Evolutionary conservation across 2,888 invertebrate genomes (phyloP), one percentile per base, ranked within the genome.

Genomic region (Uloborus plumipes): DNA sequence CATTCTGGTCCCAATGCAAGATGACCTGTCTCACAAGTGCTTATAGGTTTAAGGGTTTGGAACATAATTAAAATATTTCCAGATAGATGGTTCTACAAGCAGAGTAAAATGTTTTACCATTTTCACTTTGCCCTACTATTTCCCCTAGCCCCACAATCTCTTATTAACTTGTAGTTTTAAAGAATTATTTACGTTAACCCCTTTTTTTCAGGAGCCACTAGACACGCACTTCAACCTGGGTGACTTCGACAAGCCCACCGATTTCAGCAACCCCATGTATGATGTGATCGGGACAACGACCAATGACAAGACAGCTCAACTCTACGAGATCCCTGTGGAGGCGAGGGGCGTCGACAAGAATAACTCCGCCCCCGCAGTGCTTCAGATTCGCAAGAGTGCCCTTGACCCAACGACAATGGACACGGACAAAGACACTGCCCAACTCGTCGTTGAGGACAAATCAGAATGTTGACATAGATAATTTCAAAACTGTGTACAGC

Each of bases 251-350:
- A 86, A 87, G 79, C 91, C 97, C 72, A 90, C 90, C 26, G 98
- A 99, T 90, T 99, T 99, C 91, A 94, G 95, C 88, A 99, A 99
- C 91, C 98, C 98, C 66, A 97, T 98, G 95, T 99, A 98, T 90
- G 98, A 99, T 88, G 96, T 95, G 1, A 87, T 90, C 86, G 89
- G 90, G 85, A 88, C 86, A 76, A 39, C 66, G 16, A 59, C 47
- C n/a, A 88, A 87, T 71, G 86, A 84, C 85, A 77, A 84, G 50
- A 82, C 62, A 31, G 81, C 82, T 26, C 87, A 87, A 20, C 84
- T 87, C n/a, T 87, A 87, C 67, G 87, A 88, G 81, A 84, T 86
- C 14, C 86, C 87, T 0, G 80, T 82, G 2, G 86, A 86, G 18
- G 84, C 73, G 49, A 71, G 84, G 58, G 85, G 78, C n/a, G 70